Evolutionary conservation across 2,113 vertebrate species (phyloP).

Genomic region (Pan troglodytes): NHGRI_mPanTro3-v2.1_pri NC_072402.2:111312001-111312500

Average conservation of each 20-base stretch:
- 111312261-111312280: too few relatives aligned
- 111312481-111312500: constrained; percentile 1
- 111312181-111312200: constrained; percentile 19
- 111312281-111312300: neutral
- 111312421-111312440: neutral
- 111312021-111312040: constrained; percentile 17
- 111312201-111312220: neutral
- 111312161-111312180: neutral
- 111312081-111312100: neutral
- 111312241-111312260: neutral
- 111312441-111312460: constrained; percentile 4
- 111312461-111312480: neutral
- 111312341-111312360: constrained; percentile 50
- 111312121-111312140: constrained; percentile 51
- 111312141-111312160: constrained; percentile 48
- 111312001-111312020: neutral
- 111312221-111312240: neutral
- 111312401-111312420: neutral
- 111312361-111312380: constrained; percentile 40
- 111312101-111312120: neutral
- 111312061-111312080: neutral
- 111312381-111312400: constrained; percentile 18
- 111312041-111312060: neutral
- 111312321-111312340: neutral
- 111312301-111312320: neutral